Percentiles rank a stretch among this genome's conserved stretches.
phyloP scores from a whole-genome alignment of 1,140 invertebrate genomes.

The Aphis craccivora region DNA sequence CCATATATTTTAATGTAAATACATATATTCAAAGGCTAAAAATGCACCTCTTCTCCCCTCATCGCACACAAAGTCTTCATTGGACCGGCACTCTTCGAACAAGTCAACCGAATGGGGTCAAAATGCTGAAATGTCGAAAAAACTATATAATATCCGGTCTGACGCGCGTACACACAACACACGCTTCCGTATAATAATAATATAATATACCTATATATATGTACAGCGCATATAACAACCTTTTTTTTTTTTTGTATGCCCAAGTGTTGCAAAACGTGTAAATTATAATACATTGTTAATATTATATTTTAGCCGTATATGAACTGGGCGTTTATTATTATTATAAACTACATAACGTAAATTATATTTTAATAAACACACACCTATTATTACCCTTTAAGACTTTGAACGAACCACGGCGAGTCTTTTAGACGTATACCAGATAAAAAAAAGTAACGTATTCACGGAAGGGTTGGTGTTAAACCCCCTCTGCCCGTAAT shows the following conservation, averaged over 20 bases:
- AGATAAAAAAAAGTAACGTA: not conserved
- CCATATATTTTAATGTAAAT: not conserved
- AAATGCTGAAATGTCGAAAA: constrained; percentile 1
- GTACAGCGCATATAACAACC: not conserved
- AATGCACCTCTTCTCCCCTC: not conserved
- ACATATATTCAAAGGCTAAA: constrained; percentile 9
- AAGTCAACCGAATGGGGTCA: not conserved
- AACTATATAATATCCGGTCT: not conserved
- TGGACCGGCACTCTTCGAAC: not conserved
- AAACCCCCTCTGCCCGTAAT: not conserved
- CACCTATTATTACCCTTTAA: not conserved
- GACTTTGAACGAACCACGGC: not conserved
- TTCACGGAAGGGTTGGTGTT: not conserved
- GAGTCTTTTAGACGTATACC: not conserved
- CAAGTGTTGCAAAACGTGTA: not conserved
- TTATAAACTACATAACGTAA: not conserved
- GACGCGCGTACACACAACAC: not conserved
- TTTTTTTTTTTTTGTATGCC: not conserved
- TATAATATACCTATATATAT: no score
- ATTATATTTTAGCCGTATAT: not conserved
- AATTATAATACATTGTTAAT: not conserved
- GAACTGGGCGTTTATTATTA: not conserved
- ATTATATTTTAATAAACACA: not conserved
- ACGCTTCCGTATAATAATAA: not conserved
- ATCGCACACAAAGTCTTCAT: not conserved